Conservation (phyloP, 2,888 invertebrate species). For the Nipponacmea schrenckii region DNA sequence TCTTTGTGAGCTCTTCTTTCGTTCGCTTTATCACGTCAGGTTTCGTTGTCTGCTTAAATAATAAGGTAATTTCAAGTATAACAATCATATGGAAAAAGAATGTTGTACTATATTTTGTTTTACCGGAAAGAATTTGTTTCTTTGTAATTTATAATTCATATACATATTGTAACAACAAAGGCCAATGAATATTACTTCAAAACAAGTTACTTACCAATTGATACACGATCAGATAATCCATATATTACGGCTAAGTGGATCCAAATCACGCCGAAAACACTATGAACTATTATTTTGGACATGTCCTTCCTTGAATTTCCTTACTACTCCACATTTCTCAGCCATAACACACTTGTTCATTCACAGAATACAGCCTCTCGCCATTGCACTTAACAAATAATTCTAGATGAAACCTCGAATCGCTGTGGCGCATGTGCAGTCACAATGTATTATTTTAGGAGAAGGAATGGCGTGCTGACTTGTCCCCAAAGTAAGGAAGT, state of each 20-base stretch:
- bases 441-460: slow-evolving; percentile 18
- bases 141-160: too few species aligned
- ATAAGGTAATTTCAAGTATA: too few species aligned
- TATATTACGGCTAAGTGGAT: not conserved
- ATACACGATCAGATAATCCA: slow-evolving; percentile 1
- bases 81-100: too few species aligned
- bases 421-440: slow-evolving; percentile 19
- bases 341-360: slow-evolving; percentile 1
- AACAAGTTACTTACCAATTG: not conserved
- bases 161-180: too few species aligned
- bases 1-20: too few species aligned
- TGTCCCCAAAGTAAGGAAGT: not conserved
- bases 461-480: slow-evolving; percentile 6
- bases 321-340: not conserved
- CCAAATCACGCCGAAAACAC: not conserved
- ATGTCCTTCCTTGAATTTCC: slow-evolving; percentile 2
- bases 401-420: slow-evolving; percentile 19
- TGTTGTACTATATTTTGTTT: too few species aligned
- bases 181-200: too few species aligned
- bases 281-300: not conserved
- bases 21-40: too few species aligned
- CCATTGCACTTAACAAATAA: slow-evolving; percentile 23
- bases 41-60: too few species aligned
- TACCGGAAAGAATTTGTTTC: too few species aligned
- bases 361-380: slow-evolving; percentile 7